Conservation (phyloP, 2,113 vertebrate genomes). For the Epinephelus moara region DNA sequence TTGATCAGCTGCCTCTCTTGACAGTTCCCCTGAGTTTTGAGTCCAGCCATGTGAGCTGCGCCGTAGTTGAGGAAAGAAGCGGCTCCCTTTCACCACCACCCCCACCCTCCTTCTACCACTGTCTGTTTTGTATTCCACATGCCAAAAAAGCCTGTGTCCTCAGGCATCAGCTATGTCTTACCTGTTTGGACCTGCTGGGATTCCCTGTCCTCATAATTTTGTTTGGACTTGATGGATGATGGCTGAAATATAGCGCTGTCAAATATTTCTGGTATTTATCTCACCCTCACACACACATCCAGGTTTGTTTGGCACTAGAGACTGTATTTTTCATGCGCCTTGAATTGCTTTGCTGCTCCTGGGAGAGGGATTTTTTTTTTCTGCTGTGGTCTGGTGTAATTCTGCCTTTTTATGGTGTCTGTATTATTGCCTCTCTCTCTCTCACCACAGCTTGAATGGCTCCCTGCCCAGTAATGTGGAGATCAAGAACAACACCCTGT, state of each 20-base stretch:
- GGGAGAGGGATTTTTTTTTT: conserved; percentile 15
- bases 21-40: conserved; percentile 66
- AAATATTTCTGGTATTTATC: conserved; percentile 74
- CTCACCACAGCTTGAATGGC: conserved; percentile 89
- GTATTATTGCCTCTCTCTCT: conserved; percentile 40
- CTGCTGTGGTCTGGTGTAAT: conserved; percentile 36
- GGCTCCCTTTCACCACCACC: neutral
- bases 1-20: conserved; percentile 71
- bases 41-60: conserved; percentile 61
- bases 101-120: neutral
- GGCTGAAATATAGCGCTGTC: conserved; percentile 68
- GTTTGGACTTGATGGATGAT: conserved; percentile 74
- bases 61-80: conserved; percentile 16
- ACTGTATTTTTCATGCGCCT: conserved; percentile 53
- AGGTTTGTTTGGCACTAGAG: conserved; percentile 60
- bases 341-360: conserved; percentile 57
- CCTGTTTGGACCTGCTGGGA: conserved; percentile 76
- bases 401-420: conserved; percentile 48
- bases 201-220: conserved; percentile 71
- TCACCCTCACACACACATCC: conserved; percentile 41
- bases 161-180: conserved; percentile 58
- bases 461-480: conserved; percentile 93
- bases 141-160: conserved; percentile 52
- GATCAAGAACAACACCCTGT: conserved; percentile 94
- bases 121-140: conserved; percentile 59